Evolutionary conservation across 2,888 invertebrate genomes (phyloP), one percentile per base, ranked within the genome.

Genomic region (Brachyopa scutellaris): DNA sequence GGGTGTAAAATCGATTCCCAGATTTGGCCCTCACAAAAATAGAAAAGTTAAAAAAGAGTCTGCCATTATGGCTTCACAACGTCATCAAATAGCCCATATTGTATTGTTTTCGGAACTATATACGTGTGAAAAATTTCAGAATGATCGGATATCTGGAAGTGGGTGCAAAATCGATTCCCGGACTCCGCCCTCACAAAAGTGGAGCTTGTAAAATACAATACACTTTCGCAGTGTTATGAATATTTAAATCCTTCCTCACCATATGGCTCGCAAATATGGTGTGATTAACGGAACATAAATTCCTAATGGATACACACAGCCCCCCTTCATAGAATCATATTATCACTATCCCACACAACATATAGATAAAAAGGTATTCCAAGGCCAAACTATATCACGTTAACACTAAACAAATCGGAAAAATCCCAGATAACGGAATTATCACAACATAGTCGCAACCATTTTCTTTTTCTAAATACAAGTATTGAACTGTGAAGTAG

Each of bases 351-450:
- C 59, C 38, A 19, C 38, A n/a, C n/a, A n/a, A n/a, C 38, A 36
- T n/a, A 36, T 51, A 51, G 64, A 78, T 59, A 66, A 72, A 73
- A 61, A 66, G 66, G 73, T 66, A 67, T 42, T 38, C 53, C 38
- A n/a, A n/a, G 51, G 38, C 53, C 38, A 8, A 19, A 15, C 67
- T 17, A 31, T 79, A 79, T 62, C 74, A 74, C 47, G 69, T 55
- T 62, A 61, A 74, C 74, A 74, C 74, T 74, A 74, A 80, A 69
- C 67, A 62, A 61, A 80, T 80, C 42, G 61, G 9, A 67, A 74
- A 80, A 74, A 80, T 74, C 62, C 67, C 67, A 74, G 79, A 80
- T 80, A 80, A 74, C 67, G 59, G 67, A 80, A 74, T 80, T 80
- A 80, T 80, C 74, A 57, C 79, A 67, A 67, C 69, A 74, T 74